Conservation (phyloP, 2,797 vertebrate genomes). For the Chloroceryle amazona region DNA sequence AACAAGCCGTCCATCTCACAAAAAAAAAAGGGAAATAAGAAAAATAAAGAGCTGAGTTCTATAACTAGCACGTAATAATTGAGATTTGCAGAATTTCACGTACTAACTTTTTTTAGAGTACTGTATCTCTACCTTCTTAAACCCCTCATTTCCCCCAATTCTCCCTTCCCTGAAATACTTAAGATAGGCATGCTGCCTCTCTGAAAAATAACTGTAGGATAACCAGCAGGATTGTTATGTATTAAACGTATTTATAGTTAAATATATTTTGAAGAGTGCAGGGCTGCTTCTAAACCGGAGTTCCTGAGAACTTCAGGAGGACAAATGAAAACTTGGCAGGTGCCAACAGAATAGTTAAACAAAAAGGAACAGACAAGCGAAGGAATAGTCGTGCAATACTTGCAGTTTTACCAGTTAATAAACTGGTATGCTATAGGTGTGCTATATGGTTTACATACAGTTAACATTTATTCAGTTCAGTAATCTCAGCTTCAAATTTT, state of each 20-base stretch:
- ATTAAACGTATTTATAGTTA: background rate
- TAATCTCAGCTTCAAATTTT: background rate
- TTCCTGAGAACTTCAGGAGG: background rate
- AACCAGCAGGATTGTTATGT: background rate
- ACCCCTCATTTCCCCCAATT: background rate
- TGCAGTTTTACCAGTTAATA: background rate
- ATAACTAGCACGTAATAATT: background rate
- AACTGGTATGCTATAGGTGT: background rate
- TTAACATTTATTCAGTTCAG: background rate
- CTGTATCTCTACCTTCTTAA: background rate
- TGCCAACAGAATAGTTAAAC: background rate
- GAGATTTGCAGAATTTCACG: background rate
- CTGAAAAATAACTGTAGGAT: background rate
- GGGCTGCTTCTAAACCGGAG: background rate
- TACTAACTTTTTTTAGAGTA: background rate
- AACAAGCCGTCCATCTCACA: background rate
- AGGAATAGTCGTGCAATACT: background rate
- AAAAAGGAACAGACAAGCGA: background rate
- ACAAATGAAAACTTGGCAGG: background rate
- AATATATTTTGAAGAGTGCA: background rate
- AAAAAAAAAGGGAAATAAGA: rapidly evolving
- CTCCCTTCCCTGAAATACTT: background rate
- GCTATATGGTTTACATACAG: background rate
- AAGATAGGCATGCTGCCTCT: background rate
- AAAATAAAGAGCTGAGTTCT: background rate